Conservation (phyloP, 2,797 vertebrate species). For the Chrosomus eos region DNA sequence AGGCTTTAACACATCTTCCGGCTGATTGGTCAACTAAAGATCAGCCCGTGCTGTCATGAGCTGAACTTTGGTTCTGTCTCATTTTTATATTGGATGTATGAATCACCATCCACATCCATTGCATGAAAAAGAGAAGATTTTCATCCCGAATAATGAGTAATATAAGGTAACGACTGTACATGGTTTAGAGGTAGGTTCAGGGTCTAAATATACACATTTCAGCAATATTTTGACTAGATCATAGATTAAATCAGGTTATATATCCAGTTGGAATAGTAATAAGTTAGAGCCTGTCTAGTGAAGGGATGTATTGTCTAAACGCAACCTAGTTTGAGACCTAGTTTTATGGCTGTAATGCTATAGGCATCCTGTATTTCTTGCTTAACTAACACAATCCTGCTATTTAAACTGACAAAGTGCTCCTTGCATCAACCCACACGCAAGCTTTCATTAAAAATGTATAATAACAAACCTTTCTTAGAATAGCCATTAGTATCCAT, state of each 20-base stretch:
- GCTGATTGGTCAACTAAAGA: not conserved
- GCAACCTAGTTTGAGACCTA: not conserved
- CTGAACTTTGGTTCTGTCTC: not conserved
- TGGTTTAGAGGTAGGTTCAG: too few species aligned
- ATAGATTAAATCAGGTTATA: not conserved
- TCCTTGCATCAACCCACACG: slow-evolving; percentile 15
- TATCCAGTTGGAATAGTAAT: not conserved
- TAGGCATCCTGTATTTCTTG: slow-evolving; percentile 1
- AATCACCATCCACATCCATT: not conserved
- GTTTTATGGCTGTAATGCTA: not conserved
- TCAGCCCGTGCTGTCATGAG: not conserved
- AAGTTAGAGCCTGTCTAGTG: not conserved
- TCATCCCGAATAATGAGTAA: not conserved
- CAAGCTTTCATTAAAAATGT: slow-evolving; percentile 45
- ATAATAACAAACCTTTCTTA: slow-evolving; percentile 40
- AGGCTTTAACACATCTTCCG: not conserved
- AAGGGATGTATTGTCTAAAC: not conserved
- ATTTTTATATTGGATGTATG: not conserved
- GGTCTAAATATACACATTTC: not conserved
- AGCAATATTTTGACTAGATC: not conserved
- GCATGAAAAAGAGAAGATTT: not conserved
- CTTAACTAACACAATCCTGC: slow-evolving; percentile 16
- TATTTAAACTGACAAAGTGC: slow-evolving; percentile 18
- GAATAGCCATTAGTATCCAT: slow-evolving; percentile 51
- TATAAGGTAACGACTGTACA: too few species aligned